phyloP scores from a whole-genome alignment of 2,797 vertebrate species.

The Karalla daura region DNA sequence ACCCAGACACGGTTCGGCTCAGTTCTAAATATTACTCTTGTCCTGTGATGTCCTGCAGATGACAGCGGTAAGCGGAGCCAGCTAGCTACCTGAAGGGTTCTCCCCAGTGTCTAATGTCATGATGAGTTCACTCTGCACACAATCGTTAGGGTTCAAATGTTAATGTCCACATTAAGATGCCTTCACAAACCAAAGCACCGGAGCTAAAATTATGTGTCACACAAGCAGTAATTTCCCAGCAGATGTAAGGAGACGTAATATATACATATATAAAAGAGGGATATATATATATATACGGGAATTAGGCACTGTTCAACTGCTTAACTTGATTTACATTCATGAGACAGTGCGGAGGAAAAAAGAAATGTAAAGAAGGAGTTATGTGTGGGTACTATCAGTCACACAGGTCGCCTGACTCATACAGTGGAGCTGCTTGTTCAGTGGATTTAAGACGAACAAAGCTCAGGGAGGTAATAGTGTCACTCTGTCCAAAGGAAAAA shows the following conservation, averaged over 20 bases:
- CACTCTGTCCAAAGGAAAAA: too few relatives aligned
- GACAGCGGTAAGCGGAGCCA: constrained; percentile 30
- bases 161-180: constrained; percentile 76
- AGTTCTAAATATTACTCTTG: constrained; percentile 22
- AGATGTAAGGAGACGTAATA: constrained; percentile 40
- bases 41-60: constrained; percentile 43
- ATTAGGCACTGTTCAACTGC: constrained; percentile 32
- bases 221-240: constrained; percentile 56
- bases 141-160: constrained; percentile 74
- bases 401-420: constrained; percentile 16
- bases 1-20: neutral
- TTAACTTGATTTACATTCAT: constrained; percentile 40
- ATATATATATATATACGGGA: constrained; percentile 38
- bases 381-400: constrained; percentile 1
- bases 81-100: constrained; percentile 21
- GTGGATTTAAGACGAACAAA: constrained; percentile 34
- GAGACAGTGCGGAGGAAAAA: constrained; percentile 2
- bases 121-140: constrained; percentile 67
- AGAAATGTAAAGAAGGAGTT: constrained; percentile 10
- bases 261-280: too few relatives aligned
- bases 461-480: constrained; percentile 19
- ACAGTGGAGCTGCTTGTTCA: constrained; percentile 2
- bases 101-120: constrained; percentile 57
- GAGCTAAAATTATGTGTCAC: constrained; percentile 61
- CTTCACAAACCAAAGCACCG: constrained; percentile 47